Evolutionary conservation across 2,797 vertebrate species (phyloP).

Genomic region (Heteromormyrus szaboi): DNA sequence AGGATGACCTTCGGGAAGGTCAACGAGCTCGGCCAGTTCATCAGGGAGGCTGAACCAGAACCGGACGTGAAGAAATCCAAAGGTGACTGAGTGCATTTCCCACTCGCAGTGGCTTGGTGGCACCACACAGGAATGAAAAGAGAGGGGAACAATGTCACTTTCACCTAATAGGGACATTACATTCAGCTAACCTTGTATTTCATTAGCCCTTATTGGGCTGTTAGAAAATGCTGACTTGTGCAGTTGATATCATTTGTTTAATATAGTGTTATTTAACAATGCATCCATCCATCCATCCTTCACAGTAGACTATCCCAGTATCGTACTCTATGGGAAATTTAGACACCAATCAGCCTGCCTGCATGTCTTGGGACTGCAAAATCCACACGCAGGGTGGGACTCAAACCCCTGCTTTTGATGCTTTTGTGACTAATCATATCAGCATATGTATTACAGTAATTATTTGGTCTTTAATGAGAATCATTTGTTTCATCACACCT

Average conservation of each 20-base stretch:
- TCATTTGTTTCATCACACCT: neutral
- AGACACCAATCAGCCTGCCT: neutral
- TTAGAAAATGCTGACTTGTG: neutral
- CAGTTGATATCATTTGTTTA: neutral
- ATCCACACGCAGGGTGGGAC: neutral
- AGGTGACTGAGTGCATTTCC: constrained; percentile 58
- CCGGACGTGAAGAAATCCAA: constrained; percentile 97
- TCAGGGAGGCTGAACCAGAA: constrained; percentile 95
- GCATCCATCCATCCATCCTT: neutral
- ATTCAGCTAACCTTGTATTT: neutral
- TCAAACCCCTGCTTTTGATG: neutral
- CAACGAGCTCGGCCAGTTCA: constrained; percentile 94
- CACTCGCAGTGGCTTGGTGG: neutral
- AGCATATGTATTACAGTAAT: neutral
- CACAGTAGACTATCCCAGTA: neutral
- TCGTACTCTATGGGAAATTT: neutral
- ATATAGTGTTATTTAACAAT: neutral
- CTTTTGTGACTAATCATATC: neutral
- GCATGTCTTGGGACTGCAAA: neutral
- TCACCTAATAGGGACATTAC: neutral
- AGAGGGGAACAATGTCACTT: neutral
- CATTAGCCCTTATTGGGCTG: neutral
- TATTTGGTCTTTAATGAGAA: neutral
- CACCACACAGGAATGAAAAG: neutral
- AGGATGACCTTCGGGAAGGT: constrained; percentile 97